Evolutionary conservation across 2,113 vertebrate genomes (phyloP), one percentile per base, ranked within the genome.

Genomic region (Engystomops pustulosus): DNA sequence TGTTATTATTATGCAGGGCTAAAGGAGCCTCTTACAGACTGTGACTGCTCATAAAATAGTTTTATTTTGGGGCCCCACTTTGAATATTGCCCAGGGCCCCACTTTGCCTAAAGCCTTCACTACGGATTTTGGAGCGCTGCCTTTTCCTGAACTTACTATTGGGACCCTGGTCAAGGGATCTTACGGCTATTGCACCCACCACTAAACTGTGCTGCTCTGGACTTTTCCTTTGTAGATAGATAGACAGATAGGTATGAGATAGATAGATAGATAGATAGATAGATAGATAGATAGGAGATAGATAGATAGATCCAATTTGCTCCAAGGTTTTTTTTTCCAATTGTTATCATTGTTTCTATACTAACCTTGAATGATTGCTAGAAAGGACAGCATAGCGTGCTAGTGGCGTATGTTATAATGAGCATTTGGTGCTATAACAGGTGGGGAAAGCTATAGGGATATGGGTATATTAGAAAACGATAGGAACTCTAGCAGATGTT

Each of bases 391-490:
- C 60, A 90, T 93, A 93, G 92, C 92, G 90, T 90, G 69, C 90
- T 91, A 89, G 89, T 91, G 89, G 90, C 91, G 87, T 90, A 86
- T 92, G 88, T 90, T 92, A 89, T 94, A 94, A 94, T 93, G 94
- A 94, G 93, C 93, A 90, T 93, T 93, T 92, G 90, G 89, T 89
- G 85, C 89, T 92, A 88, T 89, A 93, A 92, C 94, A 93, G 94
- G 92, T 95, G 92, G 92, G 90, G 91, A 91, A 92, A 92, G 92
- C 94, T 95, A 95, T 93, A 89, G 92, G 92, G 92, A 94, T 93
- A 92, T 93, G 91, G 87, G 89, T 88, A 92, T 91, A 93, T 91
- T 94, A 95, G 91, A 90, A 94, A 90, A 87, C 91, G 92, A 94
- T 82, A 92, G 91, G 91, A 91, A 90, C 92, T 93, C 89, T 88